phyloP scores from a whole-genome alignment of 2,888 invertebrate genomes.

The Fragum fragum region DNA sequence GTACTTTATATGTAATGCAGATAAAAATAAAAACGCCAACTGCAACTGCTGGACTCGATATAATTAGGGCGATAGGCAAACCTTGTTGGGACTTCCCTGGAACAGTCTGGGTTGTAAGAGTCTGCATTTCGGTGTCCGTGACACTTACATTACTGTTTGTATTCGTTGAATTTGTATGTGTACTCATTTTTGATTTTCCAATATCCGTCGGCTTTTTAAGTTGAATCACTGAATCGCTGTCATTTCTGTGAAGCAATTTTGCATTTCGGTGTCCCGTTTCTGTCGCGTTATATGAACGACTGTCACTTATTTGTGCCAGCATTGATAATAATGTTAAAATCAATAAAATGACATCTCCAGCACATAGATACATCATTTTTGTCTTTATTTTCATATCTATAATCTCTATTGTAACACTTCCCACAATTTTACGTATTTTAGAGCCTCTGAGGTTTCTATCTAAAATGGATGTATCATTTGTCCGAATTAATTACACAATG shows the following conservation, averaged over 20 bases:
- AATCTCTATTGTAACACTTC: neutral
- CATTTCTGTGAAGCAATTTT: constrained; percentile 1
- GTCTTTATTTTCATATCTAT: neutral
- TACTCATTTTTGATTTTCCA: neutral
- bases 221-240: neutral
- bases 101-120: neutral
- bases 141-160: constrained; percentile 5
- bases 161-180: neutral
- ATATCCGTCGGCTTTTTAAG: neutral
- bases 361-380: neutral
- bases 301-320: constrained; percentile 11
- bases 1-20: constrained; percentile 80
- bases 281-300: neutral
- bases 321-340: constrained; percentile 3
- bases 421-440: no score
- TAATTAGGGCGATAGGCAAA: constrained; percentile 77
- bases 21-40: constrained; percentile 81
- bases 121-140: neutral
- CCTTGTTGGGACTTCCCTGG: constrained; percentile 39
- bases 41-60: constrained; percentile 80
- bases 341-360: neutral
- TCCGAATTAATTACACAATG: no score
- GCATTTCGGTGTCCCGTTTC: neutral
- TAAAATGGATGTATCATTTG: no score
- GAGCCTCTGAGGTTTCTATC: no score